These are phyloP conservation scores for Frieseomelitta varia DNA, from an alignment of 1,140 invertebrate genomes.

Conservation along the genomic window DNA sequence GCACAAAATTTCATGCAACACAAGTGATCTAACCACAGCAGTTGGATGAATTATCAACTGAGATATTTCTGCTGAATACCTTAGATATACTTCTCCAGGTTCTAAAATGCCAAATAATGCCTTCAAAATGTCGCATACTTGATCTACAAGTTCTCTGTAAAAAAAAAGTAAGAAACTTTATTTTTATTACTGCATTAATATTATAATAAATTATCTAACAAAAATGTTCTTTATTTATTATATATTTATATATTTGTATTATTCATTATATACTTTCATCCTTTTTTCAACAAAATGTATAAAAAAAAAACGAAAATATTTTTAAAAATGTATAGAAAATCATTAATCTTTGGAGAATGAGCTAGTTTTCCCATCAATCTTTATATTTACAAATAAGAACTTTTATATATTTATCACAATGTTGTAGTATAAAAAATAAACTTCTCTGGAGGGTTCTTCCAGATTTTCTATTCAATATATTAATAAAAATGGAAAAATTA, in stretches of 20 bases:
- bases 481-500: too few species aligned
- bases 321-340: not conserved
- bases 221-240: not conserved
- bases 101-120: constrained; percentile 74
- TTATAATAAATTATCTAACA: not conserved
- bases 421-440: too few species aligned
- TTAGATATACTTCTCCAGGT: constrained; percentile 74
- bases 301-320: constrained; percentile 7
- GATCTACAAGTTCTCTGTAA: constrained; percentile 78
- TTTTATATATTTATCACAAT: too few species aligned
- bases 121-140: constrained; percentile 80
- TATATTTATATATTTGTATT: not conserved
- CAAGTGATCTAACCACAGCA: constrained; percentile 72
- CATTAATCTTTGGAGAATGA: too few species aligned
- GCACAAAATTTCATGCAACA: constrained; percentile 77
- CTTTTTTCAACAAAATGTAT: not conserved
- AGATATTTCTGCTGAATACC: constrained; percentile 76
- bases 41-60: constrained; percentile 77
- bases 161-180: constrained; percentile 19
- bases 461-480: too few species aligned
- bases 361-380: too few species aligned
- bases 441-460: too few species aligned
- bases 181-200: not conserved
- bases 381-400: too few species aligned
- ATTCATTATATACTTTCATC: not conserved